These are phyloP conservation scores for Nymphalis urticae DNA, from an alignment of 2,888 invertebrate species.

Conservation along the genomic window DNA sequence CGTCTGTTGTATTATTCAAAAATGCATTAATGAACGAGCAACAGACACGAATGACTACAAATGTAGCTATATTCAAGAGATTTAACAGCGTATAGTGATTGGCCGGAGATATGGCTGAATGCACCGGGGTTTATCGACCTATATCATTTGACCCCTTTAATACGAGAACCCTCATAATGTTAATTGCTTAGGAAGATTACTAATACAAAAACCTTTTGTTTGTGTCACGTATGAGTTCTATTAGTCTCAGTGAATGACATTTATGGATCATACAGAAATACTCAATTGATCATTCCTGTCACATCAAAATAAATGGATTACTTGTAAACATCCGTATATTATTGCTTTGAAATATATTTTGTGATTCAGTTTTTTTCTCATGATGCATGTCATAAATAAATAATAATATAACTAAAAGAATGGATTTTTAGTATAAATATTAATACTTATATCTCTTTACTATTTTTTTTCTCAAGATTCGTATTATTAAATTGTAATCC, in stretches of 20 bases:
- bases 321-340: too few species aligned
- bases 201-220: slow-evolving; percentile 64
- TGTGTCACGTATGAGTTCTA: slow-evolving; percentile 61
- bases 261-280: slow-evolving; percentile 3
- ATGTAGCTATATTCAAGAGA: slow-evolving; percentile 22
- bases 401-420: too few species aligned
- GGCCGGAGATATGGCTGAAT: slow-evolving; percentile 55
- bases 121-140: slow-evolving; percentile 71
- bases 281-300: slow-evolving; percentile 2
- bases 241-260: background rate
- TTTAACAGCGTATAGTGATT: slow-evolving; percentile 36
- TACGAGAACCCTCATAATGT: slow-evolving; percentile 69
- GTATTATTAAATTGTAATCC: too few species aligned
- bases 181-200: slow-evolving; percentile 55
- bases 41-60: slow-evolving; percentile 18
- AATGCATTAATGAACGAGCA: slow-evolving; percentile 18
- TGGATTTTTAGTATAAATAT: too few species aligned
- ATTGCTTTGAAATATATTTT: too few species aligned
- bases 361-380: too few species aligned
- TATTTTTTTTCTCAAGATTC: too few species aligned
- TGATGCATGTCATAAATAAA: too few species aligned
- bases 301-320: slow-evolving; percentile 39
- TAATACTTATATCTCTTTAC: too few species aligned
- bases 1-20: slow-evolving; percentile 18
- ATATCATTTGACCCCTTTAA: slow-evolving; percentile 57